phyloP scores from a whole-genome alignment of 64 coral and sea anemone species.

The Montipora sp. region DNA sequence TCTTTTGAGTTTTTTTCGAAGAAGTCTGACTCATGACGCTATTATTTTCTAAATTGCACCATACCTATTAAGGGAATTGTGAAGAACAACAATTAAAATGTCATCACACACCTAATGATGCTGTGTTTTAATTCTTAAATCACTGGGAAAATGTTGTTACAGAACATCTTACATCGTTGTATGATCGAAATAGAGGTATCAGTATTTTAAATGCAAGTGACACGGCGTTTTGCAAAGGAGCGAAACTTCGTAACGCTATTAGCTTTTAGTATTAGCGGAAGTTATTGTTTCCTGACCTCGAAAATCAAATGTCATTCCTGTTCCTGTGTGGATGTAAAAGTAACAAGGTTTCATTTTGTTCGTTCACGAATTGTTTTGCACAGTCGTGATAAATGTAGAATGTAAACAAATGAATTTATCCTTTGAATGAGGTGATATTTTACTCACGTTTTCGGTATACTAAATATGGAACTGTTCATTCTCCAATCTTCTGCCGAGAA shows the following conservation, averaged over 20 bases:
- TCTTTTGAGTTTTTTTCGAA: neutral
- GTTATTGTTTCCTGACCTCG: neutral
- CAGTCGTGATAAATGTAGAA: neutral
- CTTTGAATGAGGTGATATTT: no score
- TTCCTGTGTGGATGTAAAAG: no score
- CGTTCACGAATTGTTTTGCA: neutral
- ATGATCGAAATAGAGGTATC: neutral
- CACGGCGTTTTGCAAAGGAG: neutral
- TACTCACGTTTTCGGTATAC: neutral
- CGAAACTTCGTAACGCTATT: neutral
- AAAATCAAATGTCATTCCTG: no score
- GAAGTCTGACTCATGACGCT: neutral
- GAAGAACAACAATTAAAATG: neutral
- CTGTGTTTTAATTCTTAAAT: neutral
- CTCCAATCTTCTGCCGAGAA: neutral
- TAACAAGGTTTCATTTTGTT: neutral
- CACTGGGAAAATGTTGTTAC: neutral
- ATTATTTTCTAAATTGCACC: neutral
- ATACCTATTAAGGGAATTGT: constrained; percentile 41
- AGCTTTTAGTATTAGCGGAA: constrained; percentile 11
- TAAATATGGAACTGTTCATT: neutral
- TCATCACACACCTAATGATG: neutral
- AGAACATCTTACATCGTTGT: neutral
- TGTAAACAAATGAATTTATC: neutral
- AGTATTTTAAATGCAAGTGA: neutral